These are phyloP conservation scores for Physella acuta DNA, from an alignment of 1,140 invertebrate genomes.

Conservation along the genomic window DNA sequence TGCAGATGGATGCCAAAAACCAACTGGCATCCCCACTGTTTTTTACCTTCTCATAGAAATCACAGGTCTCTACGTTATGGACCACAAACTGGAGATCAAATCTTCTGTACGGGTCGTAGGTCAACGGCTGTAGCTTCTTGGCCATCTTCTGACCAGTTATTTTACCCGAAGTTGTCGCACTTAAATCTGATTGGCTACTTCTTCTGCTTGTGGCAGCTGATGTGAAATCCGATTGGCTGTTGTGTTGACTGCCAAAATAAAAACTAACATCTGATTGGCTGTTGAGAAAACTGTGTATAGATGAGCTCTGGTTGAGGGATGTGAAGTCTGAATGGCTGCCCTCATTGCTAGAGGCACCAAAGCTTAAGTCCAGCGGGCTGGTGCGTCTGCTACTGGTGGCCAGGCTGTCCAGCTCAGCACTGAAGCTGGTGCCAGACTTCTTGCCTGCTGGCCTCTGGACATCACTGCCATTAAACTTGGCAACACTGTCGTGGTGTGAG, in stretches of 20 bases:
- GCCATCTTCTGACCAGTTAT: background rate
- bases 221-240: constrained; percentile 12
- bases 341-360: background rate
- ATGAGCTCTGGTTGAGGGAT: background rate
- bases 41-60: constrained; percentile 33
- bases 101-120: constrained; percentile 19
- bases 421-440: background rate
- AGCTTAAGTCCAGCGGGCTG: constrained; percentile 15
- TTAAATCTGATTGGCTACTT: background rate
- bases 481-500: too few relatives aligned
- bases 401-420: background rate
- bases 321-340: constrained; percentile 19
- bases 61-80: constrained; percentile 27
- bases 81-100: constrained; percentile 34
- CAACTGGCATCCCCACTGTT: too few relatives aligned
- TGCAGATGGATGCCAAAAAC: too few relatives aligned
- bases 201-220: background rate
- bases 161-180: background rate
- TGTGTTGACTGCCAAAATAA: background rate
- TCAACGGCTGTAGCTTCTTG: background rate
- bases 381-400: background rate
- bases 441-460: background rate
- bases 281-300: background rate
- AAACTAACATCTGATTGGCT: constrained; percentile 17
- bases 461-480: too few relatives aligned